Conservation (phyloP, 2,888 invertebrate species). For the Ornithoptera priamus region DNA sequence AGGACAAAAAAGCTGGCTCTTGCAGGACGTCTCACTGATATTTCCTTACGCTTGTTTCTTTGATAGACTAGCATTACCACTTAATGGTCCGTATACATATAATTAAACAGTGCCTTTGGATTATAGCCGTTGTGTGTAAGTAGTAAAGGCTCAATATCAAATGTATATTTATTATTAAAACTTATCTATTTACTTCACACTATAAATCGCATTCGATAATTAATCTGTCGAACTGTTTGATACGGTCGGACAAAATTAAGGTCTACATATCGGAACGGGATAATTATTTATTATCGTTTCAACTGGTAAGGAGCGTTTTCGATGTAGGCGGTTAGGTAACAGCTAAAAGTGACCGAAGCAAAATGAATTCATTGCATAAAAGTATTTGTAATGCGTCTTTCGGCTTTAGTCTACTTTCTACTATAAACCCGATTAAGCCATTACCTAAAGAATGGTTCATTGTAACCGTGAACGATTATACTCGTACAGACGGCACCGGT, state of each 20-base stretch:
- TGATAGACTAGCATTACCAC: conserved; percentile 16
- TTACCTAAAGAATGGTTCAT: conserved; percentile 63
- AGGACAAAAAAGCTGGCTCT: not conserved
- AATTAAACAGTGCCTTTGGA: conserved; percentile 6
- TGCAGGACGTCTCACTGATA: not conserved
- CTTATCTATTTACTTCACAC: conserved; percentile 28
- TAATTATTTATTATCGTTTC: conserved; percentile 29
- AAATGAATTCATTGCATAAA: conserved; percentile 49
- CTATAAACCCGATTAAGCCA: conserved; percentile 61
- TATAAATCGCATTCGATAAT: conserved; percentile 24
- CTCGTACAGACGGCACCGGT: conserved; percentile 36
- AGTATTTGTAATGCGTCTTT: conserved; percentile 44
- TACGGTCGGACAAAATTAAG: conserved; percentile 28
- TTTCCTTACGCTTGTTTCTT: conserved; percentile 22
- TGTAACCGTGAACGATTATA: conserved; percentile 56
- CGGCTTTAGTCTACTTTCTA: conserved; percentile 58
- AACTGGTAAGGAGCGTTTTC: conserved; percentile 29
- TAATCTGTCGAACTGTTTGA: conserved; percentile 29
- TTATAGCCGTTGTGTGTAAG: conserved; percentile 3
- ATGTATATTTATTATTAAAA: conserved; percentile 5
- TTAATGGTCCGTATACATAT: conserved; percentile 20
- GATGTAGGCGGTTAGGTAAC: conserved; percentile 37
- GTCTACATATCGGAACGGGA: conserved; percentile 27
- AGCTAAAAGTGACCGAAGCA: conserved; percentile 40
- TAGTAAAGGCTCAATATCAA: conserved; percentile 7